phyloP scores from a whole-genome alignment of 1,140 invertebrate genomes.

The Apis florea region DNA sequence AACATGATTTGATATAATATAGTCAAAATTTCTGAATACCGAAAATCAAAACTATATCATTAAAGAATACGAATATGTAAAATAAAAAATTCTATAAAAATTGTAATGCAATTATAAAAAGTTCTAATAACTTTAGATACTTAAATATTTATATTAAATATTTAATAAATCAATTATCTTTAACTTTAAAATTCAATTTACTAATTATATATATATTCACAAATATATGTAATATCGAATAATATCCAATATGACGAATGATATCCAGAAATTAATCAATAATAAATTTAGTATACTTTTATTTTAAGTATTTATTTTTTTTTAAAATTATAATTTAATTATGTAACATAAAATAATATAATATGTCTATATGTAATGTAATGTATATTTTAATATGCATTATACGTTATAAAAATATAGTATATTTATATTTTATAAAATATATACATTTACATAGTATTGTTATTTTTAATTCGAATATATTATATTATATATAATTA shows the following conservation, averaged over 20 bases:
- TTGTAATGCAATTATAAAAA: too few relatives aligned
- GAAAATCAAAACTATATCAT: constrained; percentile 2
- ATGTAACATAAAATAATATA: neutral
- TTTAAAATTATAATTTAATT: neutral
- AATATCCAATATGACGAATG: neutral
- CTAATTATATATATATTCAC: neutral
- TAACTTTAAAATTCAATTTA: neutral
- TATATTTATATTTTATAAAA: too few relatives aligned
- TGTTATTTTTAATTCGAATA: neutral
- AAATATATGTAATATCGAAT: neutral
- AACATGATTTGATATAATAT: constrained; percentile 4
- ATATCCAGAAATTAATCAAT: neutral
- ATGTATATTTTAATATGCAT: too few relatives aligned
- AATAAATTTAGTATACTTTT: neutral
- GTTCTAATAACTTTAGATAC: too few relatives aligned
- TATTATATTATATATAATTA: neutral
- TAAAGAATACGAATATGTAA: neutral
- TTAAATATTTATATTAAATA: neutral
- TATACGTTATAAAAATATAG: neutral
- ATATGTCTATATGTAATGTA: too few relatives aligned
- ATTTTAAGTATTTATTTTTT: neutral
- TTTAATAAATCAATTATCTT: neutral
- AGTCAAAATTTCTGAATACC: neutral
- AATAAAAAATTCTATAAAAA: neutral
- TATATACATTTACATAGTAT: too few relatives aligned